Conservation (phyloP, 2,113 vertebrate genomes). For the Dipodomys ordii region DNA sequence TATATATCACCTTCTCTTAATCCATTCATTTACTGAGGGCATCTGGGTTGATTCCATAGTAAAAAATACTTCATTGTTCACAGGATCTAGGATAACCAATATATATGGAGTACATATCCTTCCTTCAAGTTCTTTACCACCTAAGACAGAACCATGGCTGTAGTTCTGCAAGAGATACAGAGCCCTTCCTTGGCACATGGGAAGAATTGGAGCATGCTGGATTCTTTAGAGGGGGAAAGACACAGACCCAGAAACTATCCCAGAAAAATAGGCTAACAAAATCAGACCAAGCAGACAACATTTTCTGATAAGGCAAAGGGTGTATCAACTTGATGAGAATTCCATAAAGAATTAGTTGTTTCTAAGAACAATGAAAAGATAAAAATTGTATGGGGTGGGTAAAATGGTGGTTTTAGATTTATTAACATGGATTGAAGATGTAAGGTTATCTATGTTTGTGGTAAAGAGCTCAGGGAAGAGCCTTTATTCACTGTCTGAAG, state of each 20-base stretch:
- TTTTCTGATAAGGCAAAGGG: constrained; percentile 9
- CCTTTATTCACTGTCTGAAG: constrained; percentile 55
- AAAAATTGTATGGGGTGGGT: not conserved
- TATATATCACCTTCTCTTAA: too few species aligned
- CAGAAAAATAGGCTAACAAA: constrained; percentile 61
- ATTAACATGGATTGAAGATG: constrained; percentile 23
- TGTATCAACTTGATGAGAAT: constrained; percentile 20
- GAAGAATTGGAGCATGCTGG: not conserved
- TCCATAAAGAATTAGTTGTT: constrained; percentile 23
- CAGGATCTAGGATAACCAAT: not conserved
- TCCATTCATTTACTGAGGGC: too few species aligned
- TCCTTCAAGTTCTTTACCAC: not conserved
- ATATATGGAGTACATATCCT: not conserved
- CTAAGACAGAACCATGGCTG: not conserved
- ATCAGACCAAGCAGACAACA: constrained; percentile 19
- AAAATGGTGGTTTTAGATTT: constrained; percentile 23
- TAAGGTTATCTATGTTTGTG: constrained; percentile 62
- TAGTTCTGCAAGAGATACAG: not conserved
- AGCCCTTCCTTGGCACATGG: not conserved
- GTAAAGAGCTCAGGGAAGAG: constrained; percentile 28
- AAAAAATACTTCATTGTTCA: not conserved
- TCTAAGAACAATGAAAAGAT: not conserved
- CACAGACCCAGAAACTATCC: not conserved
- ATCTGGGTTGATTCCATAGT: too few species aligned
- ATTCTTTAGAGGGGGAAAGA: not conserved